phyloP scores from a whole-genome alignment of 1,140 invertebrate species.

The Doryteuthis pealeii region DNA sequence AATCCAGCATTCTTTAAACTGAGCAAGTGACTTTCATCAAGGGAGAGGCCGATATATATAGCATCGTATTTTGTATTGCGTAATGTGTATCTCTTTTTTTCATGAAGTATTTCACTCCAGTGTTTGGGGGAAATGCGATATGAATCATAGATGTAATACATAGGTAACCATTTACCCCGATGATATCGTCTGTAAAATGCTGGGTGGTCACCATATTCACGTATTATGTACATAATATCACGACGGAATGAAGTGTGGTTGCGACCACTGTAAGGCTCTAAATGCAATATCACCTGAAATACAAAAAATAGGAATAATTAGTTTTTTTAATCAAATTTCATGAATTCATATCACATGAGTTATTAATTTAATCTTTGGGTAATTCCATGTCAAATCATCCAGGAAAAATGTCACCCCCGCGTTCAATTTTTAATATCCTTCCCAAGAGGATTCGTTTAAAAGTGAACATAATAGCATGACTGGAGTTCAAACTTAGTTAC shows the following conservation, averaged over 20 bases:
- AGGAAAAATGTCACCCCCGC: too few relatives aligned
- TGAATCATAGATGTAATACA: slow-evolving; percentile 64
- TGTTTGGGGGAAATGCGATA: slow-evolving; percentile 45
- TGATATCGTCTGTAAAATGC: slow-evolving; percentile 58
- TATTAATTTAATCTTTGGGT: too few relatives aligned
- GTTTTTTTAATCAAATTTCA: too few relatives aligned
- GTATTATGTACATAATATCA: slow-evolving; percentile 58
- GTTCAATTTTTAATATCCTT: too few relatives aligned
- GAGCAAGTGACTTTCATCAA: slow-evolving; percentile 50
- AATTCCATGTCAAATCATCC: too few relatives aligned
- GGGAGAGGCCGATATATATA: slow-evolving; percentile 61
- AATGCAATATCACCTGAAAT: slow-evolving; percentile 59
- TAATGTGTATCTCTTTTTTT: slow-evolving; percentile 44
- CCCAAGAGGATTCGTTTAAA: too few relatives aligned
- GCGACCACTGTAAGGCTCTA: slow-evolving; percentile 62
- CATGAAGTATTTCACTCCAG: slow-evolving; percentile 57
- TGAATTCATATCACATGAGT: too few relatives aligned
- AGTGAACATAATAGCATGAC: too few relatives aligned
- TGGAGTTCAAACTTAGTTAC: too few relatives aligned
- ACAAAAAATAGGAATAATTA: too few relatives aligned
- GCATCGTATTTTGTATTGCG: slow-evolving; percentile 60
- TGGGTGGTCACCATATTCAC: slow-evolving; percentile 60
- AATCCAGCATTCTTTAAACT: slow-evolving; percentile 57
- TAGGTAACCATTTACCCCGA: slow-evolving; percentile 50
- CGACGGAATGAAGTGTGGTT: slow-evolving; percentile 46